Base-by-base conservation (phyloP, 2,888 invertebrate species). In the Ormia ochracea region DNA sequence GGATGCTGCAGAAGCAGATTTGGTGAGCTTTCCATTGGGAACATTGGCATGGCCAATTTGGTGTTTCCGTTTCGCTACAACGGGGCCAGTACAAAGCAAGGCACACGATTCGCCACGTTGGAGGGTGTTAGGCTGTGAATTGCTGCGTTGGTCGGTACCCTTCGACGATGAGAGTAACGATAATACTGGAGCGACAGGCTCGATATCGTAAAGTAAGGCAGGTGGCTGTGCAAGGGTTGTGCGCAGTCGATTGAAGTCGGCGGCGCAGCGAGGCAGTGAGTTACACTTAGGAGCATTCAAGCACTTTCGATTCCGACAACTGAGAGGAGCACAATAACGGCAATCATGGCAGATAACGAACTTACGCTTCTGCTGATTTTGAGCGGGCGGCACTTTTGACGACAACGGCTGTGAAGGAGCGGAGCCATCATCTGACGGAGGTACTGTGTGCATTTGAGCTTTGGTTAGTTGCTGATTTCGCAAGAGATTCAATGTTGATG, bases 1-100 rank as follows among this genome's bases (percentile, higher is more conserved):
- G 84, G 91, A 93, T 83, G 92, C 92, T 83, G 92, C 92, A 84
- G 92, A 92, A 83, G 90, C 91, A 84, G 92, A 92, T 82, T 90
- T 90, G 84, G 89, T 90, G 4, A 90, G 85, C 82, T 89, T 90
- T 3, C 82, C 70, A 68, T 87, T 87, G 66, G 74, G 68, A 61
- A 83, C 84, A 45, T 81, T 83, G 6, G 74, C 74, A 38, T 82
- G 84, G 12, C 84, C 84, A 78, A 82, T 86, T 68, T 84, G 77
- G 48, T 83, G 83, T 81, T 84, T 82, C 23, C 78, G 81, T 26
- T 82, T 82, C 28, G 63, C 75, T 19, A 77, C 77, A 33, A 66
- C 66, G 26, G 81, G 63, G 38, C 63, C 68, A 33, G 75, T 69
- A 61, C 77, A 77, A 26, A 78, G 75, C 31, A 77, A 88, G 77